Base-by-base conservation (phyloP, 1,140 invertebrate genomes). In the Drosophila oshimai region DNA sequence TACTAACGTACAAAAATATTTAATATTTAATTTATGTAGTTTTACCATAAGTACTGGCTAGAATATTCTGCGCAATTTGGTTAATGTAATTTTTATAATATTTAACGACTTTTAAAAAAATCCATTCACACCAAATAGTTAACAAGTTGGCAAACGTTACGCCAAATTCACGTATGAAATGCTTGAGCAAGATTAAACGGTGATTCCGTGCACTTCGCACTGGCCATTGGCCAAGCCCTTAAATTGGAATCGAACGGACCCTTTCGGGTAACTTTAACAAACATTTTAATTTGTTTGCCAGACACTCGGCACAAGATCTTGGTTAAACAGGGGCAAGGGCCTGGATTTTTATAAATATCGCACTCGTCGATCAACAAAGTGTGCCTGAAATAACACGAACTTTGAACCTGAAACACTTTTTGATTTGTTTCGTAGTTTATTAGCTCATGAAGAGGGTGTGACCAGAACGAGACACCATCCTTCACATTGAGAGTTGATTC, bases 401-500 rank as follows among this genome's bases (percentile, higher is more conserved):
- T 65, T 12, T 51, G 46, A 67, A 67, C 26, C 44, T 2, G 20
- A 15, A 22, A 54, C 6, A n/a, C n/a, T 10, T 12, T 33, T 18
- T 10, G 18, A 24, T 17, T 24, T 26, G 3, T 7, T 10, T 26
- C n/a, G 3, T n/a, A 18, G 9, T 64, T 15, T 13, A 15, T 24
- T 50, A 3, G 20, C 13, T 33, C 28, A 24, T 20, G 26, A 67
- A 34, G 58, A 68, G 75, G 78, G 79, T 84, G 79, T 79, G 80
- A 41, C 80, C 58, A 83, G 74, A 83, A 83, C 42, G 57, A 45
- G 22, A 46, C 15, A 62, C 41, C 51, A 75, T 86, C 80, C 80
- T 84, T 86, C 72, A 75, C 75, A 84, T 68, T 80, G 39, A 72
- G 41, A 84, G 80, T 75, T 87, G 81, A 86, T 64, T 80, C 67